Conservation (phyloP, 2,888 invertebrate species). For the Drosophila setosimentum region DNA sequence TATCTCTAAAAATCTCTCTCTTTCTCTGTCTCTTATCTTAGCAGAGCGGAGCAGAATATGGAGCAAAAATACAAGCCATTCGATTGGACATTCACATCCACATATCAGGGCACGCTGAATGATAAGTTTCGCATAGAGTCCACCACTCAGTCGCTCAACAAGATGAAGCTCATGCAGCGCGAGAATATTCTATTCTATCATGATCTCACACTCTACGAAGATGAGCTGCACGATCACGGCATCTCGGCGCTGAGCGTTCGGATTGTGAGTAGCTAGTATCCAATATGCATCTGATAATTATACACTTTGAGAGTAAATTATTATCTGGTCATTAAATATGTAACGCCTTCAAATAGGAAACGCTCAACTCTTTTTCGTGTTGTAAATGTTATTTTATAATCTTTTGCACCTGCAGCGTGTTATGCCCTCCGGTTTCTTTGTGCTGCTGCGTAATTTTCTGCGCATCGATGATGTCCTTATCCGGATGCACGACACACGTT, state of each 20-base stretch:
- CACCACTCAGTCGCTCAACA: constrained; percentile 92
- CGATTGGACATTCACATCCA: constrained; percentile 99
- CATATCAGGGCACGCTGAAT: constrained; percentile 93
- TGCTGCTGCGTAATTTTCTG: constrained; percentile 95
- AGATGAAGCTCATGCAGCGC: constrained; percentile 93
- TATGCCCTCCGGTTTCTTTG: constrained; percentile 97
- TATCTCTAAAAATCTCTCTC: background rate
- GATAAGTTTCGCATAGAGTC: constrained; percentile 87
- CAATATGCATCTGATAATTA: background rate
- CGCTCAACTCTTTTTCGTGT: background rate
- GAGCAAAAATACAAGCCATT: constrained; percentile 94
- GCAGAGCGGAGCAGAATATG: constrained; percentile 88
- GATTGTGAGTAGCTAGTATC: constrained; percentile 89
- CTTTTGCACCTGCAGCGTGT: constrained; percentile 90
- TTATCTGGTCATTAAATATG: background rate
- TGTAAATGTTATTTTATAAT: background rate
- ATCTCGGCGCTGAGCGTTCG: constrained; percentile 95
- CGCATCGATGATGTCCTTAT: constrained; percentile 97
- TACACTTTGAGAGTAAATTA: background rate
- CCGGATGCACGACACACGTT: constrained; percentile 94
- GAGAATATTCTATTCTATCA: constrained; percentile 98
- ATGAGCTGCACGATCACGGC: constrained; percentile 99
- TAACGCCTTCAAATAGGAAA: no score
- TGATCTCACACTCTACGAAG: constrained; percentile 97
- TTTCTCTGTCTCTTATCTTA: constrained; percentile 41